Evolutionary conservation across 2,113 vertebrate genomes (phyloP).

Genomic region (Leptosomus discolor): DNA sequence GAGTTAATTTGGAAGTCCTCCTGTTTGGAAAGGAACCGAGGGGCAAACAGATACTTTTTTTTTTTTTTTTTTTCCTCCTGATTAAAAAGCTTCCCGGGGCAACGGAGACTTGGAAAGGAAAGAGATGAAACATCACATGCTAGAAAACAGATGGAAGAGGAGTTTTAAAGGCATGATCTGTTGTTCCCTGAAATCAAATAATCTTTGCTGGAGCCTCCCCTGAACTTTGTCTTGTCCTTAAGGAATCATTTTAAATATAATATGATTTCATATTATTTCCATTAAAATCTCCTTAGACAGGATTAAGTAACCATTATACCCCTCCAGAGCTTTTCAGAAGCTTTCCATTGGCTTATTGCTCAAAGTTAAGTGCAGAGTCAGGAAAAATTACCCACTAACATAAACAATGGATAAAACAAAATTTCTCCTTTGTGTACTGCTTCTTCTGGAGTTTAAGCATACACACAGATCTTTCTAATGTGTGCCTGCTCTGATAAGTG

Average conservation of each 20-base stretch:
- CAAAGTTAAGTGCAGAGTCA: constrained; percentile 3
- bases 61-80: not conserved
- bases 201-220: not conserved
- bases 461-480: not conserved
- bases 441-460: not conserved
- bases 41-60: not conserved
- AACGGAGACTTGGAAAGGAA: not conserved
- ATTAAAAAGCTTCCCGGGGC: not conserved
- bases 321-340: not conserved
- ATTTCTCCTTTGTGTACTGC: not conserved
- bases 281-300: not conserved
- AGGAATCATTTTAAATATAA: not conserved
- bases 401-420: not conserved
- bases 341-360: not conserved
- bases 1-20: not conserved
- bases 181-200: not conserved
- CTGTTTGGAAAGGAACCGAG: not conserved
- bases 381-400: not conserved
- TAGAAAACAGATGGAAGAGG: not conserved
- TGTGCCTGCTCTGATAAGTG: not conserved
- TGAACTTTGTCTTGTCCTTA: not conserved
- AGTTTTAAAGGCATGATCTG: not conserved
- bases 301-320: not conserved
- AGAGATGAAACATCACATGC: not conserved
- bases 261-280: not conserved